A percentile compares a stretch with the other conserved stretches of the same genome.
These are phyloP conservation scores for Sphaerolaimus hirsutus DNA, from an alignment of 2,888 invertebrate species.

Conservation along the genomic window DNA sequence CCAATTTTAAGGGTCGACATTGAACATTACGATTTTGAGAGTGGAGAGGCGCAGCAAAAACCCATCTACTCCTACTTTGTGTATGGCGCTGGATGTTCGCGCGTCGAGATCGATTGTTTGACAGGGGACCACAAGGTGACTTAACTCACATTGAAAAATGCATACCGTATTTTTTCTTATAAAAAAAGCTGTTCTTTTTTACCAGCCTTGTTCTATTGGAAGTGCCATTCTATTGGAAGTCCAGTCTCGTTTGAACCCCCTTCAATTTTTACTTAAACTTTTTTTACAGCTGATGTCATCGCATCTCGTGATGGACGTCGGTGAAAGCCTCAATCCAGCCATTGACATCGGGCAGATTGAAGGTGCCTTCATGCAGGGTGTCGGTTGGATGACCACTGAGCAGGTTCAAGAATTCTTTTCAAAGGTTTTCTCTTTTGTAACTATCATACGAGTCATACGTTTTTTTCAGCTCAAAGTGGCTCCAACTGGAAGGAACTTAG, in stretches of 20 bases:
- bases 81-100: slow-evolving; percentile 57
- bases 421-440: no score
- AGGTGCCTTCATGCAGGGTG: slow-evolving; percentile 59
- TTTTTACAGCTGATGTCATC: no score
- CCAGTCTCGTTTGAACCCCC: no score
- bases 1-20: slow-evolving; percentile 14
- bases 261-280: no score
- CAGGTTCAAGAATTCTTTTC: no score
- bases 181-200: not conserved
- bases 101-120: slow-evolving; percentile 71
- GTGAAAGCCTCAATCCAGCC: slow-evolving; percentile 76
- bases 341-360: slow-evolving; percentile 90
- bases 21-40: slow-evolving; percentile 15
- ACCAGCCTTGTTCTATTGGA: no score
- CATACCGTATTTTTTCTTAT: not conserved
- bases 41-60: slow-evolving; percentile 36
- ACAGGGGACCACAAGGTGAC: slow-evolving; percentile 62
- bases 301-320: slow-evolving; percentile 93
- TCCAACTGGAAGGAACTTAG: slow-evolving; percentile 48
- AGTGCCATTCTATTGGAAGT: no score
- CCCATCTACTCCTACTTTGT: slow-evolving; percentile 58
- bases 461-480: slow-evolving; percentile 62
- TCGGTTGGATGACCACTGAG: no score
- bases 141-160: not conserved
- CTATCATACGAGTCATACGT: no score